Percentiles rank a stretch among this genome's conserved stretches.
Evolutionary conservation across 2,888 invertebrate genomes (phyloP).

Genomic region (Ormyrus rosae): DNA sequence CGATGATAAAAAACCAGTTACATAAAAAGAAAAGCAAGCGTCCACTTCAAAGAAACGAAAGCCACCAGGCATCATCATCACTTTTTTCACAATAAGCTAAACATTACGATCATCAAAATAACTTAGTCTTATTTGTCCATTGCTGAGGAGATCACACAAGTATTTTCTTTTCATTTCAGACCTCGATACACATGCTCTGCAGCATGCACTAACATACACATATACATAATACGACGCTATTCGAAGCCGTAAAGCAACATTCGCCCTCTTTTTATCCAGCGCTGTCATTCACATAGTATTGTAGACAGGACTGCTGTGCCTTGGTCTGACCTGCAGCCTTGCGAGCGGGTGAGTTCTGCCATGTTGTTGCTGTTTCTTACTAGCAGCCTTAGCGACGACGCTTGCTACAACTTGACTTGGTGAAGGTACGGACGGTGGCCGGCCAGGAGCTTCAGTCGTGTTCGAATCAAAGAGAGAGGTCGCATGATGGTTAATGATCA

Average conservation of each 20-base stretch:
- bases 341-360: conserved; percentile 95
- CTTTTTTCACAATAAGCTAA: conserved; percentile 36
- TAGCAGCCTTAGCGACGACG: conserved; percentile 84
- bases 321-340: conserved; percentile 87
- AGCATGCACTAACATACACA: conserved; percentile 39
- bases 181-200: neutral
- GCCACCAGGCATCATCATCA: conserved; percentile 1
- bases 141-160: conserved; percentile 63
- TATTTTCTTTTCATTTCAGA: conserved; percentile 32
- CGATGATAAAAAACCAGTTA: neutral
- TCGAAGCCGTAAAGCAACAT: conserved; percentile 19
- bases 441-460: conserved; percentile 70
- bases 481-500: conserved; percentile 66
- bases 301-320: conserved; percentile 89
- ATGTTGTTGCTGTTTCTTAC: conserved; percentile 91
- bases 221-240: conserved; percentile 48
- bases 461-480: conserved; percentile 58
- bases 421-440: conserved; percentile 75
- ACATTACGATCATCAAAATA: conserved; percentile 55
- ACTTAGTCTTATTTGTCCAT: conserved; percentile 58
- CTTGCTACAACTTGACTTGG: conserved; percentile 81
- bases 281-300: conserved; percentile 87
- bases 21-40: conserved; percentile 5
- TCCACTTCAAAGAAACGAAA: conserved; percentile 37
- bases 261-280: neutral